Evolutionary conservation across 1,140 invertebrate genomes (phyloP), one percentile per base, ranked within the genome.

Genomic region (Goniozus legneri): DNA sequence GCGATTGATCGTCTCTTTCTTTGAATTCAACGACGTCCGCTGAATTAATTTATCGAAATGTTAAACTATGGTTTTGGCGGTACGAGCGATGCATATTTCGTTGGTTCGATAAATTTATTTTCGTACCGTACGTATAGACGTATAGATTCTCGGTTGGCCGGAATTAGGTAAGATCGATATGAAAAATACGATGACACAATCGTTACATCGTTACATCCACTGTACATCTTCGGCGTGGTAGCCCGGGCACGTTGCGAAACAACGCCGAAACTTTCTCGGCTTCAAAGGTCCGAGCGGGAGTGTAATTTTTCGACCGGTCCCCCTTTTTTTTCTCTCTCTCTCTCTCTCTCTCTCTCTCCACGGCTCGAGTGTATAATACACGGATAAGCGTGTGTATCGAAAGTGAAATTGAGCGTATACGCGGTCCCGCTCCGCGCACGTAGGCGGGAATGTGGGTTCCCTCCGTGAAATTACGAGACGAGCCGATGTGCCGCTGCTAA

Each of bases 321-420:
- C n/a, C 38, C 34, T 16, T 18, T 18, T 36, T 12, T 10, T 36
- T 16, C 12, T 36, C 34, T 34, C n/a, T n/a, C n/a, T n/a, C n/a
- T n/a, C n/a, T n/a, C n/a, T n/a, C n/a, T n/a, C n/a, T n/a, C n/a
- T n/a, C n/a, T n/a, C n/a, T n/a, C n/a, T n/a, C n/a, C n/a, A n/a
- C n/a, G n/a, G n/a, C n/a, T n/a, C n/a, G n/a, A n/a, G n/a, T n/a
- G n/a, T n/a, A n/a, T n/a, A n/a, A n/a, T n/a, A n/a, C n/a, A 39
- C 34, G 14, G 31, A 49, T 47, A n/a, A n/a, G 24, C 44, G 39
- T 18, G 10, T 12, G 13, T 6, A 3, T 18, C 31, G 45, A 60
- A 55, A 58, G 52, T 55, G 56, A 60, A 58, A 60, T 50, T 35
- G 19, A 38, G 15, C 3, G 34, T n/a, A n/a, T n/a, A n/a, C n/a